Conservation (phyloP, 2,113 vertebrate genomes). For the Burhinus bistriatus region DNA sequence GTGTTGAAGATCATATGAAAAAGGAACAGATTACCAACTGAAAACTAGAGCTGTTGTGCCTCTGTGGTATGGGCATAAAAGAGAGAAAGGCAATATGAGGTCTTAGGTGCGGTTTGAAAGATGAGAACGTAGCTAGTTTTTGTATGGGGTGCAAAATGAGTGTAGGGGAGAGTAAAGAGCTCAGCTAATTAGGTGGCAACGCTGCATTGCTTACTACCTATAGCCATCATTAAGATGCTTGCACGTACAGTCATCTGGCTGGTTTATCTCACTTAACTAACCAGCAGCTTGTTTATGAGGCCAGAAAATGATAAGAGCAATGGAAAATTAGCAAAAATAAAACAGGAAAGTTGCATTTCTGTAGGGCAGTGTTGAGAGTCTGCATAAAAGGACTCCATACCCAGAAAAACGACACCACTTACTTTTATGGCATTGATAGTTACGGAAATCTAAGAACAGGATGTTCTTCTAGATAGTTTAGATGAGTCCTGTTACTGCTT, state of each 20-base stretch:
- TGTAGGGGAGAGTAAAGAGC: not conserved
- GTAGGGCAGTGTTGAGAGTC: not conserved
- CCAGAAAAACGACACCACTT: not conserved
- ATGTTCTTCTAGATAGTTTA: not conserved
- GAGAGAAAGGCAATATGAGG: not conserved
- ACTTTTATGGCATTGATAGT: not conserved
- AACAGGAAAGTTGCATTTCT: not conserved
- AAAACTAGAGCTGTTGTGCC: not conserved
- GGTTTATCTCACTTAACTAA: not conserved
- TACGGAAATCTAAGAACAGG: not conserved
- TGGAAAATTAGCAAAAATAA: not conserved
- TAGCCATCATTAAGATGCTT: not conserved
- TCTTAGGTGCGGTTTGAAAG: not conserved
- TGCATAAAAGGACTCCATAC: not conserved
- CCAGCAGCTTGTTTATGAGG: constrained; percentile 3
- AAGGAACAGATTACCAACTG: not conserved
- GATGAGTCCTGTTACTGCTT: not conserved
- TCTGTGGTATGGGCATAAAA: not conserved
- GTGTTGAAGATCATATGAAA: not conserved
- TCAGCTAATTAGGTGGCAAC: not conserved
- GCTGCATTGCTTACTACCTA: not conserved
- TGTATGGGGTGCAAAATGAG: not conserved
- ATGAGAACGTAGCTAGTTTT: not conserved
- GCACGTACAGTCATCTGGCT: not conserved
- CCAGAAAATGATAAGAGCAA: not conserved